Evolutionary conservation across 1,140 invertebrate species (phyloP).

Genomic region (Apis mellifera): DNA sequence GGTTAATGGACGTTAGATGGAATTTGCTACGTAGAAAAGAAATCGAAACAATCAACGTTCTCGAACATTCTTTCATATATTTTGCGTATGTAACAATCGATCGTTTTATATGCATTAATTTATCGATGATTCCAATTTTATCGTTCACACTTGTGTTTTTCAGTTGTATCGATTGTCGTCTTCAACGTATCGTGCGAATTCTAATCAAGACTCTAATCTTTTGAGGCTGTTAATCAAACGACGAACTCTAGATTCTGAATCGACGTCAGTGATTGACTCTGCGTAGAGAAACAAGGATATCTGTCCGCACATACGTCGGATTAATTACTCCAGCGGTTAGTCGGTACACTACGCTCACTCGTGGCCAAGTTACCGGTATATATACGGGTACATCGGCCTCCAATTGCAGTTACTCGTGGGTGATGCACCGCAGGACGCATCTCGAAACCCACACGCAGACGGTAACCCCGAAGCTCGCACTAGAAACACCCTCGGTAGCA

Average conservation of each 20-base stretch:
- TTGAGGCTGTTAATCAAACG: conserved; percentile 26
- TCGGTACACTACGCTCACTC: conserved; percentile 50
- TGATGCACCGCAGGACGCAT: conserved; percentile 57
- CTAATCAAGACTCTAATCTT: conserved; percentile 24
- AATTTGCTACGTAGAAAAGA: not conserved
- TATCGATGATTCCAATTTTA: not conserved
- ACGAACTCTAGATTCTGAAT: conserved; percentile 7
- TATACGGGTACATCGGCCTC: conserved; percentile 43
- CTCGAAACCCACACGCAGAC: conserved; percentile 62
- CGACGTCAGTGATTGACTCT: conserved; percentile 38
- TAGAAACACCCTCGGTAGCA: conserved; percentile 58
- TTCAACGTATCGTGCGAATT: conserved; percentile 7
- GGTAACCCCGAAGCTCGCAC: conserved; percentile 54
- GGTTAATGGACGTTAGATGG: not conserved
- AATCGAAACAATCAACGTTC: not conserved
- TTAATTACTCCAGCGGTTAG: conserved; percentile 59
- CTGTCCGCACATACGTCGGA: conserved; percentile 58
- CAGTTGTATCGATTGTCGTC: not conserved
- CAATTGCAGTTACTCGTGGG: conserved; percentile 61
- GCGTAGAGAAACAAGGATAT: conserved; percentile 28
- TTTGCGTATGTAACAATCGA: not conserved
- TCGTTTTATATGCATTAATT: not conserved
- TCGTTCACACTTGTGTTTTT: no score
- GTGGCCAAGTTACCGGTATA: conserved; percentile 47
- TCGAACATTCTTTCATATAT: not conserved